A percentile compares a stretch with the other conserved stretches of the same genome.
Conservation (phyloP, 1,140 invertebrate species). For the Drosophila bifasciata region DNA sequence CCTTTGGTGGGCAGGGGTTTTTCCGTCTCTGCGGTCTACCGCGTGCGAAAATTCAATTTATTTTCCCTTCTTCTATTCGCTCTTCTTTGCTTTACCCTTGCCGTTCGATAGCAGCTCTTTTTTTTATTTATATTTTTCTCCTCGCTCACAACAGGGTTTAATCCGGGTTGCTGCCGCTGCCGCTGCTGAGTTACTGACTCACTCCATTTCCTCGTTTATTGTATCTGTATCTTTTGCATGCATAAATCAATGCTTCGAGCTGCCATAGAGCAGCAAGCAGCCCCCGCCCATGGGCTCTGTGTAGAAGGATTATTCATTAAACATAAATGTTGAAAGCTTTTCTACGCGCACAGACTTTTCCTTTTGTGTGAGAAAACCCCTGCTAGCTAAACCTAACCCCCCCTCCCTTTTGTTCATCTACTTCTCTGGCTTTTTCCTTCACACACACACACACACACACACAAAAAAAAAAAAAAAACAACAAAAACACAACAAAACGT, state of each 20-base stretch:
- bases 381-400: neutral
- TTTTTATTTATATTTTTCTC: too few relatives aligned
- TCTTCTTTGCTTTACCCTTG: neutral
- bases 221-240: constrained; percentile 53
- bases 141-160: too few relatives aligned
- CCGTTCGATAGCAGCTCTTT: neutral
- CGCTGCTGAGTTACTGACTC: constrained; percentile 50
- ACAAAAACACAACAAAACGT: too few relatives aligned
- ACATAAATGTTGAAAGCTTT: too few relatives aligned
- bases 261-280: constrained; percentile 2
- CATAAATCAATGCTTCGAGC: constrained; percentile 59
- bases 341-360: too few relatives aligned
- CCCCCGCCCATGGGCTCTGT: constrained; percentile 4
- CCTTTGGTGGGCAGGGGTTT: neutral
- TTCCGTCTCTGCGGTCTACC: neutral
- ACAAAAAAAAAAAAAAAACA: too few relatives aligned
- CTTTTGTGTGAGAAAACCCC: neutral
- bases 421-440: constrained; percentile 7
- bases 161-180: too few relatives aligned
- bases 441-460: too few relatives aligned
- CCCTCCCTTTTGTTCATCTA: neutral
- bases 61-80: neutral
- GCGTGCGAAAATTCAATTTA: constrained; percentile 45
- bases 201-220: constrained; percentile 59
- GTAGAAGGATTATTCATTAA: neutral